Conservation (phyloP, 2,888 invertebrate genomes). For the Tryphoninae sp. region DNA sequence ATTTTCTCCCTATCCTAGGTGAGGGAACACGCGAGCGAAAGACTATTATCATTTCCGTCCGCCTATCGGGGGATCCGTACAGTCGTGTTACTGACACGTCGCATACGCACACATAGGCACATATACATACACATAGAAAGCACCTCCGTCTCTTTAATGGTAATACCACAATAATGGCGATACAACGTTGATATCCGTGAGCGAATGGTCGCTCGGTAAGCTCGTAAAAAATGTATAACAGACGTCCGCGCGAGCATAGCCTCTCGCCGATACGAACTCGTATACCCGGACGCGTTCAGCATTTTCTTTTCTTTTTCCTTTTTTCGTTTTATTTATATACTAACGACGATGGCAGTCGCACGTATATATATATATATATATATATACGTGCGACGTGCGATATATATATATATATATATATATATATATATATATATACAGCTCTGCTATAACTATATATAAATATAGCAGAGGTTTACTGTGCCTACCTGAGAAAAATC, state of each 20-base stretch:
- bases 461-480: slow-evolving; percentile 3
- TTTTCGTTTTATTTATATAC: background rate
- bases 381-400: background rate
- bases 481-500: slow-evolving; percentile 3
- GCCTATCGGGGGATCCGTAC: slow-evolving; percentile 50
- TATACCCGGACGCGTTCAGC: slow-evolving; percentile 13
- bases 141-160: slow-evolving; percentile 19
- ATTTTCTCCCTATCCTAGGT: slow-evolving; percentile 11
- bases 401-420: too few species aligned
- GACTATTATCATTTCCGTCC: slow-evolving; percentile 35
- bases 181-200: slow-evolving; percentile 52
- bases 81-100: slow-evolving; percentile 33
- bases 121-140: background rate
- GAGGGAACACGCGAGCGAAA: slow-evolving; percentile 32
- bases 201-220: slow-evolving; percentile 38
- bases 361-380: background rate
- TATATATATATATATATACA: too few species aligned
- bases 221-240: slow-evolving; percentile 58
- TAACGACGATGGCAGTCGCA: slow-evolving; percentile 22
- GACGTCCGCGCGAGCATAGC: slow-evolving; percentile 17
- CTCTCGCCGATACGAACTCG: slow-evolving; percentile 22
- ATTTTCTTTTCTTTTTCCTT: slow-evolving; percentile 31
- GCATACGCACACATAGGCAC: background rate
- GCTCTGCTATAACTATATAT: background rate
- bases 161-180: slow-evolving; percentile 30